Base-by-base conservation (phyloP, 2,113 vertebrate species). In the Otolemur garnettii region DNA sequence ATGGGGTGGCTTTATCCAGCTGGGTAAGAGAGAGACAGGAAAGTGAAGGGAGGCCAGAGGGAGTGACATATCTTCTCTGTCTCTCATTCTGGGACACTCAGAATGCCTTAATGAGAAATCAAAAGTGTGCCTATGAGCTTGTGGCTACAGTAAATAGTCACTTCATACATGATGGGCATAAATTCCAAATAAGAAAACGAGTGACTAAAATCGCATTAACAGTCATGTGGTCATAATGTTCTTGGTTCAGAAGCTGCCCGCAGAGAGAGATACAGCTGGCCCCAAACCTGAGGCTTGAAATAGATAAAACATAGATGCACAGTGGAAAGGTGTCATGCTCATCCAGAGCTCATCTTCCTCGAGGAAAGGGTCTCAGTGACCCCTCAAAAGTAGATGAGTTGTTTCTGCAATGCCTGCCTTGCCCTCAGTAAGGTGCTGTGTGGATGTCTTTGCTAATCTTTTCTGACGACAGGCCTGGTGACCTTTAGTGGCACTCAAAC, bases 401-500 rank as follows among this genome's bases (percentile, higher is more conserved):
- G 19, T 38, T 82, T 89, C 53, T 80, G 33, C n/a, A 35, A 11
- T 4, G 28, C 57, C 69, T 8, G n/a, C 86, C 75, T 35, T 15
- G 50, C 38, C 72, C 42, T 30, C 60, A 26, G 72, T 62, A 75
- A 90, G 85, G 91, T 94, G 78, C 86, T 24, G 5, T 1, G 12
- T 13, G 17, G 85, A 57, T 5, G 53, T 86, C 95, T 69, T 84
- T 66, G 85, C 87, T 92, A 96, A 97, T 97, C 87, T 84, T 89
- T 95, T 90, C 93, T 82, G 95, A 91, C 30, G 93, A 96, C 93
- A 96, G 89, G 91, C 30, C 92, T 64, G 66, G 59, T 95, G 96
- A 97, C 96, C 94, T 96, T 95, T 71, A 10, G 45, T 74, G 79
- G 80, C 89, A 91, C 93, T 72, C 26, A 53, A 45, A 68, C 42